phyloP scores from a whole-genome alignment of 2,797 vertebrate genomes.

The Poeciliopsis infans region DNA sequence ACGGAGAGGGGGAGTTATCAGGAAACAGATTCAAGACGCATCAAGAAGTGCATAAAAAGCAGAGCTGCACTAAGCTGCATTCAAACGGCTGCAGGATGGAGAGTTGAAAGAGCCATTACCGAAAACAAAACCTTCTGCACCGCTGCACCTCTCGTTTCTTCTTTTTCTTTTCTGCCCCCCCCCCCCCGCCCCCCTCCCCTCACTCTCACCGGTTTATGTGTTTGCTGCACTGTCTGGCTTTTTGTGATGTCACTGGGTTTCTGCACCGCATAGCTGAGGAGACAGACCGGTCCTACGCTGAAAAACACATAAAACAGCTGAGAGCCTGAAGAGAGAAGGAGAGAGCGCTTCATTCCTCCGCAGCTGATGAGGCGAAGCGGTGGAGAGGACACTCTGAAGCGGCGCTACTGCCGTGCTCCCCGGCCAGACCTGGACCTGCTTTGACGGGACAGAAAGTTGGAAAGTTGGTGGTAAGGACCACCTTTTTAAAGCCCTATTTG shows the following conservation, averaged over 20 bases:
- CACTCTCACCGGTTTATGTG: neutral
- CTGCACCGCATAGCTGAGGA: neutral
- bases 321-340: neutral
- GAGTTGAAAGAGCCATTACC: neutral
- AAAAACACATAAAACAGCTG: neutral
- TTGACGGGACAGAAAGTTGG: neutral
- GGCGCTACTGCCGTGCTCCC: neutral
- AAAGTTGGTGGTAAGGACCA: slow-evolving; percentile 36
- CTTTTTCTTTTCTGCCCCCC: fast-evolving
- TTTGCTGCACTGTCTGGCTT: neutral
- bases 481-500: neutral
- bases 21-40: neutral
- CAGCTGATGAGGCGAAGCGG: slow-evolving; percentile 7
- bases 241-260: slow-evolving; percentile 27
- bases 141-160: neutral
- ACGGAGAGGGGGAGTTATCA: no score
- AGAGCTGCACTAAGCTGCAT: neutral
- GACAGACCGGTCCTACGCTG: slow-evolving; percentile 1
- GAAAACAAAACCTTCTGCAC: neutral
- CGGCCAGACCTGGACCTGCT: neutral
- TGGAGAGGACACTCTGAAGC: slow-evolving; percentile 7
- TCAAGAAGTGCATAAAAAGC: neutral
- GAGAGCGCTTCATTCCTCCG: slow-evolving; percentile 34
- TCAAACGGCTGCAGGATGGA: neutral
- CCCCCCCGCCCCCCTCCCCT: no score